Base-by-base conservation (phyloP, 2,113 vertebrate species). In the Suncus etruscus region DNA sequence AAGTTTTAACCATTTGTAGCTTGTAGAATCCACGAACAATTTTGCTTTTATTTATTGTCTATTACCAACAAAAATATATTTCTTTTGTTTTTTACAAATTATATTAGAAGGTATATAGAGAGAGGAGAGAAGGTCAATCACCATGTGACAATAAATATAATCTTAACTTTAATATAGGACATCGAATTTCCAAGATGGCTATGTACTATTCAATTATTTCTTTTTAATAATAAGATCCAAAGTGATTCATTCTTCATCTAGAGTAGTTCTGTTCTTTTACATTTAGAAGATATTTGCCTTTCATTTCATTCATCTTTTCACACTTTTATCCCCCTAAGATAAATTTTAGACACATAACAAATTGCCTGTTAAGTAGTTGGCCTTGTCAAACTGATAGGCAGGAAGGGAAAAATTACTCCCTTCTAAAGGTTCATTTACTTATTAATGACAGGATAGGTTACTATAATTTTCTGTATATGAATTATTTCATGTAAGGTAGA, bases 281-380 rank as follows among this genome's bases (percentile, higher is more conserved):
- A 81, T 87, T 45, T 94, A n/a, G 12, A 95, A 89, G 70, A 65
- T 50, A 87, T 87, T 84, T 92, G 8, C 51, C 47, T 89, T 92
- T 87, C 29, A 63, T 84, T 92, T 58, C 85, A 90, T 85, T 94
- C 66, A 91, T 90, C 47, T 75, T 94, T 91, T 89, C 66, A n/a
- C 3, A 92, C 89, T 66, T 91, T 91, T 93, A 95, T 82, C 78
- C 25, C 47, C 39, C 82, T 96, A 95, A 89, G 78, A 96, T 89
- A 83, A 93, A 95, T 96, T 95, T 95, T 92, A 94, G 87, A 89
- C 83, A 24, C 76, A 84, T 93, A 92, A 92, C 75, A 93, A 92
- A 95, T 94, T 92, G 29, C 51, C 78, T 0, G 0, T 92, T 94
- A 92, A 92, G 91, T 80, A 91, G 50, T 75, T 94, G 87, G 87